Conservation (phyloP, 2,113 vertebrate species). For the Piaya cayana region DNA sequence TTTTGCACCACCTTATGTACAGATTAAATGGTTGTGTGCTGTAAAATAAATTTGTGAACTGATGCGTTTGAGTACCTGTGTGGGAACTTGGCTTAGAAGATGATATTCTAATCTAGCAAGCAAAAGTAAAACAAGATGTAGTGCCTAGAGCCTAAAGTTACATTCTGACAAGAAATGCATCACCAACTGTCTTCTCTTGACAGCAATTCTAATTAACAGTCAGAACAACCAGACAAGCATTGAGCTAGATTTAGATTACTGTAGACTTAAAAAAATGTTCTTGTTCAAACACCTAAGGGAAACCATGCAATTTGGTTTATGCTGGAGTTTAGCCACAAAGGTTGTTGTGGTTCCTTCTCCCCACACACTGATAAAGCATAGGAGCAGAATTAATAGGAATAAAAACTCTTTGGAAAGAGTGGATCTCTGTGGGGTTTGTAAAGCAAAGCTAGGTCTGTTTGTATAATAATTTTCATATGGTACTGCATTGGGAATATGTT, state of each 20-base stretch:
- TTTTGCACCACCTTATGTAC: background rate
- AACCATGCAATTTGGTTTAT: background rate
- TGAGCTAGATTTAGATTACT: background rate
- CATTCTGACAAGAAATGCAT: background rate
- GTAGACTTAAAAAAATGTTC: background rate
- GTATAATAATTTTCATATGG: background rate
- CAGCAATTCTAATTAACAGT: background rate
- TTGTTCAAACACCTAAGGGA: background rate
- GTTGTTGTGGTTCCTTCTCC: background rate
- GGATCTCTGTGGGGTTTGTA: background rate
- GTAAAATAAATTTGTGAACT: background rate
- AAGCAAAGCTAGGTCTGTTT: background rate
- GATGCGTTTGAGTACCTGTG: background rate
- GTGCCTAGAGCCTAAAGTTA: background rate
- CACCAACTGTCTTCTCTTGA: background rate
- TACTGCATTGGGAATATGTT: background rate
- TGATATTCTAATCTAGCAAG: background rate
- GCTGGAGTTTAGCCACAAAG: background rate
- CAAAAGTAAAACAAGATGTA: background rate
- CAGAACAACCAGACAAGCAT: background rate
- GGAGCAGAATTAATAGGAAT: background rate
- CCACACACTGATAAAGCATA: background rate
- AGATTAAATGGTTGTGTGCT: background rate
- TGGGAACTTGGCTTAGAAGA: background rate
- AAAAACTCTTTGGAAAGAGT: background rate